These are phyloP conservation scores for Antedon bifida DNA, from an alignment of 35 echinoderm and acorn worm genomes.

Conservation along the genomic window DNA sequence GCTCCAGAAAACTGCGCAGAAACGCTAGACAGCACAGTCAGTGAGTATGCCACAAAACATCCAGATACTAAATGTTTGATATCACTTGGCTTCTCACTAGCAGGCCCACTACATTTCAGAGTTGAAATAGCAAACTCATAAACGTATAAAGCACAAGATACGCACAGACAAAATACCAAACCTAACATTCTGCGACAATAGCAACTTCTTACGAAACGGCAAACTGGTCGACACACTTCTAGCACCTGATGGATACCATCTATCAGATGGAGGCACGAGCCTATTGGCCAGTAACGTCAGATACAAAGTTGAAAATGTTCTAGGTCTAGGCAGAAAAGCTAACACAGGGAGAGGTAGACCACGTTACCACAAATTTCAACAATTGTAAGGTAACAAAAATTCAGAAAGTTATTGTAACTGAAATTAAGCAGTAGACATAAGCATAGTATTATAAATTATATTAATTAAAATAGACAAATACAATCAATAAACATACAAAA, in stretches of 20 bases:
- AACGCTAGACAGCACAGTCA: neutral
- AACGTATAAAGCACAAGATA: neutral
- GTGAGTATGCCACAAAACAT: too few relatives aligned
- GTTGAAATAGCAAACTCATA: neutral
- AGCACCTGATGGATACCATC: neutral
- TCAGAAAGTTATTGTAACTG: too few relatives aligned
- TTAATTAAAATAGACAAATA: too few relatives aligned
- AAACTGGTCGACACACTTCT: neutral
- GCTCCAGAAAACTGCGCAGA: neutral
- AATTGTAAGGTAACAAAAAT: too few relatives aligned
- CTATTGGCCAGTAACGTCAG: neutral
- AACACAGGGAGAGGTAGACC: too few relatives aligned
- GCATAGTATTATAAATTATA: too few relatives aligned
- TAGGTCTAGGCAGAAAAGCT: too few relatives aligned
- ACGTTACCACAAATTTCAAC: too few relatives aligned
- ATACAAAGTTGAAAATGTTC: too few relatives aligned
- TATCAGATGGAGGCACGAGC: neutral
- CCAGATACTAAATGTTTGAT: neutral
- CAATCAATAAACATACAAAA: too few relatives aligned
- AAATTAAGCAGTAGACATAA: too few relatives aligned
- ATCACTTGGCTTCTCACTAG: neutral
- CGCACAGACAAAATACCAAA: neutral
- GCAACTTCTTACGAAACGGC: slow-evolving; percentile 1
- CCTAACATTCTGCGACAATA: neutral
- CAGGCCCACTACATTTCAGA: neutral